Evolutionary conservation across 2,888 invertebrate genomes (phyloP).

Genomic region (Drosophila monieri): DNA sequence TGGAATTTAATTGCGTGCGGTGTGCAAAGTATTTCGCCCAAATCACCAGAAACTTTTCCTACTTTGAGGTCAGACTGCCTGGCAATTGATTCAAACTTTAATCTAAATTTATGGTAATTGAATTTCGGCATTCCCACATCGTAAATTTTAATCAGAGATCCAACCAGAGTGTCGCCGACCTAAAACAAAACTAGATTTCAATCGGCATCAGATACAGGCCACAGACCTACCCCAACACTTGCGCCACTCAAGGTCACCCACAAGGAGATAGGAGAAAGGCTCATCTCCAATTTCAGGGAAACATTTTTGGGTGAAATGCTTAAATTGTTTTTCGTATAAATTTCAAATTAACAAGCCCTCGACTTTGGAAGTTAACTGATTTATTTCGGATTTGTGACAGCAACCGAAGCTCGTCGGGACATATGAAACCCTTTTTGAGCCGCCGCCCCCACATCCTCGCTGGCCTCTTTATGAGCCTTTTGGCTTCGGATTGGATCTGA

Average conservation of each 20-base stretch:
- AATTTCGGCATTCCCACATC: background rate
- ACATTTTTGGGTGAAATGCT: constrained; percentile 61
- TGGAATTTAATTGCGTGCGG: constrained; percentile 9
- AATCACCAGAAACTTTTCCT: constrained; percentile 5
- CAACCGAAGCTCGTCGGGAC: constrained; percentile 52
- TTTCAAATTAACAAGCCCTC: constrained; percentile 78
- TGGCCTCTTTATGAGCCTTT: constrained; percentile 23
- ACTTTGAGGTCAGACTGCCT: constrained; percentile 5
- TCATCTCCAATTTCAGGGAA: constrained; percentile 36
- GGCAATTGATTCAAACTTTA: background rate
- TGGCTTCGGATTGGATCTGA: constrained; percentile 43
- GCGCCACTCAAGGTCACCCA: constrained; percentile 61
- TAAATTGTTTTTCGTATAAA: constrained; percentile 79
- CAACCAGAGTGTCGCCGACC: constrained; percentile 16
- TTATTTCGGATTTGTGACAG: constrained; percentile 73
- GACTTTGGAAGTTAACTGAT: constrained; percentile 70
- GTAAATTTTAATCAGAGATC: constrained; percentile 30
- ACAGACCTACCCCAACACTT: constrained; percentile 61
- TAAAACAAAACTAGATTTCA: constrained; percentile 21
- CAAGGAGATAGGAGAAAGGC: constrained; percentile 16
- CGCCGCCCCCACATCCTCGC: constrained; percentile 6
- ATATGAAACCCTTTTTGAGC: constrained; percentile 66
- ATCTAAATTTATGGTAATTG: constrained; percentile 1
- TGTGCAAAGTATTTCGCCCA: constrained; percentile 1
- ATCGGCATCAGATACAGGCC: constrained; percentile 46